These are phyloP conservation scores for Tokudaia muenninki DNA, from an alignment of 2,797 vertebrate species.

Conservation along the genomic window DNA sequence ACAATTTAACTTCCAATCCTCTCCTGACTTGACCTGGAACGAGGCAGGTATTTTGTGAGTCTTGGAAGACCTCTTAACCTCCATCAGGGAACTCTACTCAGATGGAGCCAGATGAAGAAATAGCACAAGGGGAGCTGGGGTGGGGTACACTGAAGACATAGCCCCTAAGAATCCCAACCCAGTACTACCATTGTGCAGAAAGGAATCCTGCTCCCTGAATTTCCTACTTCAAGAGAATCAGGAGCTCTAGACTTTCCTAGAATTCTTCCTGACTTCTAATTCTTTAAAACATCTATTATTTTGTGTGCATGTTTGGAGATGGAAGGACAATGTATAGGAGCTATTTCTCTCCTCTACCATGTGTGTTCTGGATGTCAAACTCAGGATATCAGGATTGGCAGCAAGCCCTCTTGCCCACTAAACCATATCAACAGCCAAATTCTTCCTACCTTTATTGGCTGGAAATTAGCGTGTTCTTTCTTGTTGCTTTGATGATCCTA, in stretches of 20 bases:
- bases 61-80: neutral
- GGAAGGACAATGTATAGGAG: neutral
- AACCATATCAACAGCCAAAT: neutral
- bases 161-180: too few species aligned
- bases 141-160: rapidly evolving
- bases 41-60: neutral
- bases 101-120: neutral
- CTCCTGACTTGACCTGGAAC: neutral
- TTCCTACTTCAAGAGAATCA: slow-evolving; percentile 36
- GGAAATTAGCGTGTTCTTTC: neutral
- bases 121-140: neutral
- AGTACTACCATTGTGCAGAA: neutral
- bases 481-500: neutral
- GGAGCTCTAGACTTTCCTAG: slow-evolving; percentile 1
- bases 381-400: neutral
- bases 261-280: slow-evolving; percentile 1
- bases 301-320: neutral
- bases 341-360: neutral
- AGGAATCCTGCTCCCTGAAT: neutral
- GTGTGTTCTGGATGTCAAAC: neutral
- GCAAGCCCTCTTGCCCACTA: neutral
- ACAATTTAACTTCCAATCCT: neutral
- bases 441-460: neutral
- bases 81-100: neutral
- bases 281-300: neutral